These are phyloP conservation scores for Euleptes europaea DNA, from an alignment of 2,113 vertebrate species.

Conservation along the genomic window DNA sequence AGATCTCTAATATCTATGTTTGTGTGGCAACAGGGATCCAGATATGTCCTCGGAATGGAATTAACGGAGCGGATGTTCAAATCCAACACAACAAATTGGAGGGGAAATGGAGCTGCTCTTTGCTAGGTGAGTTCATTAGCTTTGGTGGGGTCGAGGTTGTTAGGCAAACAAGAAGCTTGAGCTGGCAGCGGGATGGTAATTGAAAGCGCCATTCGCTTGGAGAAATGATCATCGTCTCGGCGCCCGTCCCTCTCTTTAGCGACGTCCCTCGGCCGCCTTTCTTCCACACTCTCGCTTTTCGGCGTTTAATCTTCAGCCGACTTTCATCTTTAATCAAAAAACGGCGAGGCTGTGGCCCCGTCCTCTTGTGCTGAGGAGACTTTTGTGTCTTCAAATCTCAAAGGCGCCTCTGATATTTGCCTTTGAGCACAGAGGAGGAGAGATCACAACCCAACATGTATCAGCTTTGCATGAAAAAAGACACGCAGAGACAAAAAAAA, in stretches of 20 bases:
- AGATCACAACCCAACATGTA: not conserved
- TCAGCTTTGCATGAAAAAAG: not conserved
- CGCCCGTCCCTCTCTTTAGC: not conserved
- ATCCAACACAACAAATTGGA: not conserved
- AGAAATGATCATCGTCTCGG: not conserved
- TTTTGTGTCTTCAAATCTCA: not conserved
- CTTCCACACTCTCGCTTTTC: not conserved
- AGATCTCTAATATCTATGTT: not conserved
- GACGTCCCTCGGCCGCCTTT: not conserved
- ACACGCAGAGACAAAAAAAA: not conserved
- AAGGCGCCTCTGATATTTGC: not conserved
- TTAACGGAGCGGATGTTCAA: not conserved
- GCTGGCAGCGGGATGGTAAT: not conserved
- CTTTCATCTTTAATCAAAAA: conserved; percentile 17
- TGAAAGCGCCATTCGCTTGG: not conserved
- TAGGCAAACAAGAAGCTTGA: not conserved
- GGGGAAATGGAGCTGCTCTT: too few species aligned
- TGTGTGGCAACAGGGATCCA: not conserved
- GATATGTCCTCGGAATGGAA: not conserved
- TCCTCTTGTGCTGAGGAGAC: not conserved
- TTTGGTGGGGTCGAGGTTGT: not conserved
- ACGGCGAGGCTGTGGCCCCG: not conserved
- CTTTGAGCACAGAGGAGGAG: not conserved
- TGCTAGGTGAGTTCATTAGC: not conserved
- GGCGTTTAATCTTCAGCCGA: not conserved